Conservation (phyloP, 1,140 invertebrate genomes). For the Branchinecta lindahli region DNA sequence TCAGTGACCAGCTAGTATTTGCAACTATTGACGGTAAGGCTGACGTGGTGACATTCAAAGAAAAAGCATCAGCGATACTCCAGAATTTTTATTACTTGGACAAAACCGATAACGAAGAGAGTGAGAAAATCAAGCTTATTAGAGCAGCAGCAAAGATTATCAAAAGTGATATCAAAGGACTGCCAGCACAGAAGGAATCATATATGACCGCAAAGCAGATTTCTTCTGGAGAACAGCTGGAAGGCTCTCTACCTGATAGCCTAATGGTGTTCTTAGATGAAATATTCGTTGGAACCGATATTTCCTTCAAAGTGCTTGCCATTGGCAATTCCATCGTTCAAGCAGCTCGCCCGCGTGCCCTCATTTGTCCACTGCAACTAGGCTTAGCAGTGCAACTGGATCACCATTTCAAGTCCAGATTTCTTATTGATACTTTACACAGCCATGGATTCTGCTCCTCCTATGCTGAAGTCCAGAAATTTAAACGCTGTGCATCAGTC, state of each 20-base stretch:
- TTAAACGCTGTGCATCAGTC: slow-evolving; percentile 12
- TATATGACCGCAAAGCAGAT: background rate
- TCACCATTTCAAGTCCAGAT: background rate
- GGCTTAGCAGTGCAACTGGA: slow-evolving; percentile 10
- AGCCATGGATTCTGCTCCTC: slow-evolving; percentile 10
- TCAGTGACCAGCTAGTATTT: slow-evolving; percentile 4
- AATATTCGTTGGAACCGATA: background rate
- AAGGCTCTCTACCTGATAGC: background rate
- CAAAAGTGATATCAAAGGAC: slow-evolving; percentile 12
- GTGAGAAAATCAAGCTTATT: slow-evolving; percentile 7
- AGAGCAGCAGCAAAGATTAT: slow-evolving; percentile 15
- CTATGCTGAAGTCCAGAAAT: slow-evolving; percentile 12
- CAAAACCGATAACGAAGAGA: slow-evolving; percentile 11
- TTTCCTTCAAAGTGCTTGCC: background rate
- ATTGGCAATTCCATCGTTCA: background rate
- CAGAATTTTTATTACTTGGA: background rate
- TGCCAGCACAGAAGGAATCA: background rate
- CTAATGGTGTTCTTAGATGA: background rate
- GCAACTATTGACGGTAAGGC: background rate
- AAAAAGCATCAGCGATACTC: slow-evolving; percentile 2
- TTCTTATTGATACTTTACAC: slow-evolving; percentile 10
- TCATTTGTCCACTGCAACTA: slow-evolving; percentile 3
- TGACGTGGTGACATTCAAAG: background rate
- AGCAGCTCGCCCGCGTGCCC: background rate
- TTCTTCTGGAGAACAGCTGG: background rate